These are phyloP conservation scores for Stichodactyla mertensii DNA, from an alignment of 64 coral and sea anemone species.

Conservation along the genomic window DNA sequence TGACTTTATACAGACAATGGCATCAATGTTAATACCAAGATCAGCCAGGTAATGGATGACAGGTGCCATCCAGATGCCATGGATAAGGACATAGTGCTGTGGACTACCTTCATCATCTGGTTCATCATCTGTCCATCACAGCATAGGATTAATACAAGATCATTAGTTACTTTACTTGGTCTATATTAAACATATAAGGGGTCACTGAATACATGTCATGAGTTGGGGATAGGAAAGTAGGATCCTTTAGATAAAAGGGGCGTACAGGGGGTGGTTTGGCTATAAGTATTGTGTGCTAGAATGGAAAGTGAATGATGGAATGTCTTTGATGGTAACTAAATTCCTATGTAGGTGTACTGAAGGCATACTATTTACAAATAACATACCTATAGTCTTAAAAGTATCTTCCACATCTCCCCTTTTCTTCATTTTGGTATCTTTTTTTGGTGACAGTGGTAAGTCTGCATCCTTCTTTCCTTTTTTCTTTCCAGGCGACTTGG, in stretches of 20 bases:
- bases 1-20: slow-evolving; percentile 66
- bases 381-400: slow-evolving; percentile 86
- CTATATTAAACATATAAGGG: too few species aligned
- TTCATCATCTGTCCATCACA: slow-evolving; percentile 78
- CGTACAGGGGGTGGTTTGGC: too few species aligned
- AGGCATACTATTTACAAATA: not conserved
- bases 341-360: not conserved
- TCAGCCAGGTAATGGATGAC: slow-evolving; percentile 64
- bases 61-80: slow-evolving; percentile 67
- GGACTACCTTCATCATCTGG: slow-evolving; percentile 91
- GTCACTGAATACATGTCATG: too few species aligned
- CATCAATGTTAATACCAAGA: slow-evolving; percentile 72
- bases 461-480: slow-evolving; percentile 82
- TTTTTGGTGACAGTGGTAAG: slow-evolving; percentile 75
- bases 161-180: not conserved
- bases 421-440: slow-evolving; percentile 90
- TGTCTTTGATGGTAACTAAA: too few species aligned
- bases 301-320: too few species aligned
- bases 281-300: too few species aligned
- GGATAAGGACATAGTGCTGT: slow-evolving; percentile 89
- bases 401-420: slow-evolving; percentile 95
- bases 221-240: too few species aligned
- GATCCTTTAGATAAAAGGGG: too few species aligned
- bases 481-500: slow-evolving; percentile 95
- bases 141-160: not conserved